Percentiles rank a stretch among this genome's conserved stretches.
Conservation (phyloP, 1,140 invertebrate species). For the Vollenhovia emeryi region DNA sequence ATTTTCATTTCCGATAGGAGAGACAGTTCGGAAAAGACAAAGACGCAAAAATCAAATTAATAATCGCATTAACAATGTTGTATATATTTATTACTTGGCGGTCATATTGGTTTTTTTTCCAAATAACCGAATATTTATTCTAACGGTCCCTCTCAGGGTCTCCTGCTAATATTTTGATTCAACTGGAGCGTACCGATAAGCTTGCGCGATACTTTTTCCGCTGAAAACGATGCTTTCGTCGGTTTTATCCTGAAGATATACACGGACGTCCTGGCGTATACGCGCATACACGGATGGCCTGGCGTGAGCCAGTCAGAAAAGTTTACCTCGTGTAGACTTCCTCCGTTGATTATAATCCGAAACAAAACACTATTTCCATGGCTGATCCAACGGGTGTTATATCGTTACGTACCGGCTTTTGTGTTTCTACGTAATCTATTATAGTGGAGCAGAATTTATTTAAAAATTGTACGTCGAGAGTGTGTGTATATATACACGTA, state of each 20-base stretch:
- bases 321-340: neutral
- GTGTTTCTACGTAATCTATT: slow-evolving; percentile 26
- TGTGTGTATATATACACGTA: neutral
- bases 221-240: slow-evolving; percentile 18
- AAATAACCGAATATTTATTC: neutral
- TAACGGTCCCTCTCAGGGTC: neutral
- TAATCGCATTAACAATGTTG: neutral
- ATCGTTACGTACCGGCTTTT: slow-evolving; percentile 3
- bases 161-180: neutral
- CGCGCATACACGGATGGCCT: neutral
- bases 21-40: neutral
- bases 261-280: neutral
- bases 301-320: slow-evolving; percentile 9
- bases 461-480: neutral
- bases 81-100: neutral
- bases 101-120: neutral
- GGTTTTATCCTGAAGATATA: neutral
- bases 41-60: neutral
- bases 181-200: neutral
- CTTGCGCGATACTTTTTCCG: neutral
- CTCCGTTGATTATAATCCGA: slow-evolving; percentile 31
- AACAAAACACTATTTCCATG: slow-evolving; percentile 19
- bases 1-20: neutral
- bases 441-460: slow-evolving; percentile 1
- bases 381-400: slow-evolving; percentile 8